Base-by-base conservation (phyloP, 2,888 invertebrate genomes). In the Acanthosepion esculentum region DNA sequence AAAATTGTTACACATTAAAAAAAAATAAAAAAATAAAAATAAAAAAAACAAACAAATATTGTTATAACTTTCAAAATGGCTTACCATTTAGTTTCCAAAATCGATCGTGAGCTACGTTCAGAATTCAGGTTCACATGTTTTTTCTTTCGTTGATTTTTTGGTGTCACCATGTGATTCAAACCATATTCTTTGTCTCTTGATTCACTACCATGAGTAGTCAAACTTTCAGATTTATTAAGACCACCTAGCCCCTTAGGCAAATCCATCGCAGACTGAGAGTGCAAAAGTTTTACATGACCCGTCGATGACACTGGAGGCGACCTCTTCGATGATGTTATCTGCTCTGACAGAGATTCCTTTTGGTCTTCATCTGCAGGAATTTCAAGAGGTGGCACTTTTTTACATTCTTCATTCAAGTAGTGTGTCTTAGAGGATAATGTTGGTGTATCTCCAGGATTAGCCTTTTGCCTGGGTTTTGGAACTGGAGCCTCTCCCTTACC, bases 311-410 rank as follows among this genome's bases (percentile, higher is more conserved):
- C 78, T 78, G 15, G n/a, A 33, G 78, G 1, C 7, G 78, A 33
- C 78, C 33, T 78, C n/a, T 78, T 78, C 10, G 78, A 6, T n/a
- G n/a, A n/a, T 15, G n/a, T n/a, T 15, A 15, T n/a, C 78, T 33
- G n/a, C 78, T 78, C n/a, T 12, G 78, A 95, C 10, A 97, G 94
- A 97, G 97, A 97, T 92, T 96, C 96, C 95, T 97, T 95, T 95
- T 97, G 97, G 95, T 97, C 97, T 48, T 96, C 96, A 95, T 97
- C 97, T 95, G 97, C 95, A 15, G 97, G 97, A 91, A 97, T 97
- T 78, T 97, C 97, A 59, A 97, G 96, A 29, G 96, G 96, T 5
- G 97, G 97, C 48, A 64, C 92, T 95, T 92, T 48, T 94, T 94
- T 6, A 95, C 59, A 95, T 95, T 53, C 95, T 95, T 48, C 95